Conservation (phyloP, 53 echinoderm and acorn worm species). For the Zoroaster sp. region DNA sequence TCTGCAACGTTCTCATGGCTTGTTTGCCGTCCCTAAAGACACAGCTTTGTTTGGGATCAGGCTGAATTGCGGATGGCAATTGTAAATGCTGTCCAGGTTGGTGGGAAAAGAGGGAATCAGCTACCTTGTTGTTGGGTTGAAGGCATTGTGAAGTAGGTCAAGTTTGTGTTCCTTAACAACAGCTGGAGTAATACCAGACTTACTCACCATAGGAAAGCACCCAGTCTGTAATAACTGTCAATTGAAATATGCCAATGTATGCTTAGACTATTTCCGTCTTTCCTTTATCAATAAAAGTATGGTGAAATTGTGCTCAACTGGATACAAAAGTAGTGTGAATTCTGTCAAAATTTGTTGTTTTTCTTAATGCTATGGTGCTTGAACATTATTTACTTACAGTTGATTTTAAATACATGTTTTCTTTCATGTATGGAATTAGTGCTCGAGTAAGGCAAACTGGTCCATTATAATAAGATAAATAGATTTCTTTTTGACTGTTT, state of each 20-base stretch:
- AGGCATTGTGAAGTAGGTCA: constrained; percentile 53
- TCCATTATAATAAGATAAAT: neutral
- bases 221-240: neutral
- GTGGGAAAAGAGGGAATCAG: neutral
- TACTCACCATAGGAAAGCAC: neutral
- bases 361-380: too few species aligned
- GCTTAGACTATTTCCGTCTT: neutral
- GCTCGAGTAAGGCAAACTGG: too few species aligned
- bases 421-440: too few species aligned
- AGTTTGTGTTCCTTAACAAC: neutral
- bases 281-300: too few species aligned
- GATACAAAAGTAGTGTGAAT: too few species aligned
- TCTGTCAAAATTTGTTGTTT: too few species aligned
- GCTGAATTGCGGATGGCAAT: constrained; percentile 40
- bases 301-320: neutral
- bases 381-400: too few species aligned
- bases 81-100: constrained; percentile 42
- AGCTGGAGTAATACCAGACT: neutral
- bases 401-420: too few species aligned
- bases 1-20: constrained; percentile 28
- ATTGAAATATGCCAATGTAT: neutral
- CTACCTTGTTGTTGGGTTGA: neutral
- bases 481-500: neutral
- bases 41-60: constrained; percentile 1
- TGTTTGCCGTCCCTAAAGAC: constrained; percentile 38